Percentiles rank a stretch among this genome's conserved stretches.
Evolutionary conservation across 2,113 vertebrate genomes (phyloP).

Genomic region (Phalacrocorax pelagicus): DNA sequence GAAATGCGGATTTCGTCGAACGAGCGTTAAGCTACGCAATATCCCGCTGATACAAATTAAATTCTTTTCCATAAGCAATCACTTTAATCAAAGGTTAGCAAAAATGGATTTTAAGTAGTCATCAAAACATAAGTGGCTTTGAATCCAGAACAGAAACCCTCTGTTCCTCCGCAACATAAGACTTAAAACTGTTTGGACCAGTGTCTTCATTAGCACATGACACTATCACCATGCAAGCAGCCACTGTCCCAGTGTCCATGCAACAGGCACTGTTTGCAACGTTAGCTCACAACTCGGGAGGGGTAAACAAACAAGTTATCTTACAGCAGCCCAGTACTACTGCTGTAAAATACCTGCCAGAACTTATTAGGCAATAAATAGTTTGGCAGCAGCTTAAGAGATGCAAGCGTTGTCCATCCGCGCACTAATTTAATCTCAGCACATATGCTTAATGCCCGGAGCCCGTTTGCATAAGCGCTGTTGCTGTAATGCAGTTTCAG

Average conservation of each 20-base stretch:
- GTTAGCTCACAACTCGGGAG: background rate
- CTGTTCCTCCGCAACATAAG: background rate
- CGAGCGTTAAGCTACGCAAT: background rate
- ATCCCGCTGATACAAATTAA: background rate
- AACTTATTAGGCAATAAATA: background rate
- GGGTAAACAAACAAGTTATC: background rate
- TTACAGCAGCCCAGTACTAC: background rate
- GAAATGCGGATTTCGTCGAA: background rate
- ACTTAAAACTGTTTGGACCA: background rate
- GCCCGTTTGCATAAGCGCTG: background rate
- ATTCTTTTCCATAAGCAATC: background rate
- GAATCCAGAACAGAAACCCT: background rate
- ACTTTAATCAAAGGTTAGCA: constrained; percentile 3
- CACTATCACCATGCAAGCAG: background rate
- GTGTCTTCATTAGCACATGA: background rate
- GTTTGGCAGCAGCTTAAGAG: background rate
- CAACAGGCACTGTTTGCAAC: background rate
- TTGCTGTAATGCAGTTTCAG: constrained; percentile 11
- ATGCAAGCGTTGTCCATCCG: background rate
- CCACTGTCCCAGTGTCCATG: background rate
- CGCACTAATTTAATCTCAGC: background rate
- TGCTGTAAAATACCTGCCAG: background rate
- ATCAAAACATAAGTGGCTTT: background rate
- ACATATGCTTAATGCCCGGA: background rate
- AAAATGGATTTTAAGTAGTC: background rate